Evolutionary conservation across 2,888 invertebrate genomes (phyloP).

Genomic region (Liopterus haemorrhoidalis): DNA sequence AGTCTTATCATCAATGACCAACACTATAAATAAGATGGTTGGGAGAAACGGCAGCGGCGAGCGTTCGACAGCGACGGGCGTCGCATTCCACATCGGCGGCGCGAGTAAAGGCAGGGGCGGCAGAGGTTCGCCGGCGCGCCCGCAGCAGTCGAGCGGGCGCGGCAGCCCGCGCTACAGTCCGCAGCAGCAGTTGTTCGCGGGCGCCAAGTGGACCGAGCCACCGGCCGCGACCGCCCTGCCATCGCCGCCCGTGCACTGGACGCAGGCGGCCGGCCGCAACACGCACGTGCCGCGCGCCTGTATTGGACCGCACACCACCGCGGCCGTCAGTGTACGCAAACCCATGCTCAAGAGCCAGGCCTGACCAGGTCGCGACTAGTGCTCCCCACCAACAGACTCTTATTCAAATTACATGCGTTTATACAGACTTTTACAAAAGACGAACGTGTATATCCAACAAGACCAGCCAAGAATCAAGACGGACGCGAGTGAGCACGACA

Average conservation of each 20-base stretch:
- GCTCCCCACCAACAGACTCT: slow-evolving; percentile 11
- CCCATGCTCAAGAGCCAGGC: slow-evolving; percentile 46
- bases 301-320: slow-evolving; percentile 43
- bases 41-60: slow-evolving; percentile 23
- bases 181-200: slow-evolving; percentile 47
- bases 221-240: slow-evolving; percentile 68
- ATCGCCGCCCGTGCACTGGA: slow-evolving; percentile 68
- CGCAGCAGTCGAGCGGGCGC: neutral
- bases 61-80: slow-evolving; percentile 18
- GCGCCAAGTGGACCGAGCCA: slow-evolving; percentile 64
- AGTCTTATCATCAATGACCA: slow-evolving; percentile 23
- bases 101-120: slow-evolving; percentile 15
- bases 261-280: slow-evolving; percentile 61
- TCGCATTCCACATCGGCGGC: slow-evolving; percentile 16
- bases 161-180: neutral
- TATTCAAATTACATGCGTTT: slow-evolving; percentile 39
- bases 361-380: slow-evolving; percentile 36
- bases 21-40: slow-evolving; percentile 25
- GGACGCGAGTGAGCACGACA: slow-evolving; percentile 48
- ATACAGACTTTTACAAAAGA: slow-evolving; percentile 40
- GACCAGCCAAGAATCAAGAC: no score
- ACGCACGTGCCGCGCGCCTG: slow-evolving; percentile 47
- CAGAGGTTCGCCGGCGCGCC: neutral
- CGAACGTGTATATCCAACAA: slow-evolving; percentile 31
- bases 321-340: slow-evolving; percentile 41